phyloP scores from a whole-genome alignment of 2,888 invertebrate genomes.

The Alentia gelatinosa region DNA sequence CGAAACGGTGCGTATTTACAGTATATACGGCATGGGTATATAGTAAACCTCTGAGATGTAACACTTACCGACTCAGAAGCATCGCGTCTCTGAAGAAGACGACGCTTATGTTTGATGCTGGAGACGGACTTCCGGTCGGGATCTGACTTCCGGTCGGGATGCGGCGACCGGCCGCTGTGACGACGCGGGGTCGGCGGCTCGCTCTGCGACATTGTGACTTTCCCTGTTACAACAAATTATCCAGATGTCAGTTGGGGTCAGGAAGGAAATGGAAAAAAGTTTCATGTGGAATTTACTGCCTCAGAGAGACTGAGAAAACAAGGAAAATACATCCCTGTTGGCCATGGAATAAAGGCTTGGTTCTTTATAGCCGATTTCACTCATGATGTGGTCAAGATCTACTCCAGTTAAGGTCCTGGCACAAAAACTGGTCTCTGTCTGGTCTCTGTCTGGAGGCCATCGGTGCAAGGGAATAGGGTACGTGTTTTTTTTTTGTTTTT shows the following conservation, averaged over 20 bases:
- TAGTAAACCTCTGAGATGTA: no score
- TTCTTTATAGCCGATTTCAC: background rate
- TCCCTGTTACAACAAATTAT: background rate
- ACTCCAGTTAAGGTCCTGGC: background rate
- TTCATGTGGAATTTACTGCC: background rate
- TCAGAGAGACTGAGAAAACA: background rate
- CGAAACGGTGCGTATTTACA: no score
- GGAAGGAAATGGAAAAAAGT: background rate
- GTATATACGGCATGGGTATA: no score
- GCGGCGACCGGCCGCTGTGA: background rate
- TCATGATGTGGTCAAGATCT: background rate
- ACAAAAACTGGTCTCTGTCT: background rate
- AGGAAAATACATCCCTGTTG: background rate
- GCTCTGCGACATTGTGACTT: constrained; percentile 4
- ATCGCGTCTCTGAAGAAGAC: background rate
- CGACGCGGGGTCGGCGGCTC: background rate
- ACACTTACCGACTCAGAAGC: constrained; percentile 20
- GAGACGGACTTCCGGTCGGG: background rate
- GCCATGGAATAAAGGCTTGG: background rate
- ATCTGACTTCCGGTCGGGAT: background rate
- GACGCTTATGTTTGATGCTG: constrained; percentile 4
- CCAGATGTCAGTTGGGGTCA: background rate
- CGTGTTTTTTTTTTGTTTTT: no score
- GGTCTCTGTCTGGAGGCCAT: no score
- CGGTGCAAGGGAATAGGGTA: no score